Base-by-base conservation (phyloP, 2,888 invertebrate genomes). In the Junonia oenone region DNA sequence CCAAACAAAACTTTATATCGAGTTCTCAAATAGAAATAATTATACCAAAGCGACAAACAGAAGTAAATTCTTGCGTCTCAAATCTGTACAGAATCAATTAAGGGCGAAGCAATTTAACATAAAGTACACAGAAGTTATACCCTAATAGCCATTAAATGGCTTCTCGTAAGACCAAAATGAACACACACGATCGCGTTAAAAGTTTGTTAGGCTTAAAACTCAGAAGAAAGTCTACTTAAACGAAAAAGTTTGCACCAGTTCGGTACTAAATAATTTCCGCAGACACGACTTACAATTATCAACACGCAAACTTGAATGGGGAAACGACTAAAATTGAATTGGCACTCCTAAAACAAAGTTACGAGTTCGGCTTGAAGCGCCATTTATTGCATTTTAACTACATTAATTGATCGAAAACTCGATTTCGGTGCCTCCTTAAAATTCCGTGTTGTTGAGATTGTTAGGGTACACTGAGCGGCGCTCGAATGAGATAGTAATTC, bases 341-440 rank as follows among this genome's bases (percentile, higher is more conserved):
- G 79, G 70, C 80, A 82, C 78, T 81, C 74, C 64, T 60, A 60
- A 72, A 85, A 85, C 80, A 76, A 79, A 83, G 80, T 86, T 86
- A 75, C 46, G 67, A 71, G 70, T 73, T 73, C 68, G 72, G 72
- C 69, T 68, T 69, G 67, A 72, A 66, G 68, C 76, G 73, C 75
- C 78, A 81, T 83, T 84, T 85, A 84, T 83, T 81, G 83, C 81
- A 81, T 83, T 81, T 80, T 83, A 83, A 84, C 80, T 75, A 79
- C 72, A 78, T 74, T 84, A 84, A 86, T 83, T 82, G 76, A 83
- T 80, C 66, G 81, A 56, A 56, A 62, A 62, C 73, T 81, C 75
- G 68, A 78, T 78, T 81, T 75, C 63, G 68, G 61, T 19, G 37
- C 65, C 68, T 69, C 66, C 69, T 71, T 64, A 66, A 73, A 76